Evolutionary conservation across 2,888 invertebrate species (phyloP).

Genomic region (Leptopterna dolabrata): DNA sequence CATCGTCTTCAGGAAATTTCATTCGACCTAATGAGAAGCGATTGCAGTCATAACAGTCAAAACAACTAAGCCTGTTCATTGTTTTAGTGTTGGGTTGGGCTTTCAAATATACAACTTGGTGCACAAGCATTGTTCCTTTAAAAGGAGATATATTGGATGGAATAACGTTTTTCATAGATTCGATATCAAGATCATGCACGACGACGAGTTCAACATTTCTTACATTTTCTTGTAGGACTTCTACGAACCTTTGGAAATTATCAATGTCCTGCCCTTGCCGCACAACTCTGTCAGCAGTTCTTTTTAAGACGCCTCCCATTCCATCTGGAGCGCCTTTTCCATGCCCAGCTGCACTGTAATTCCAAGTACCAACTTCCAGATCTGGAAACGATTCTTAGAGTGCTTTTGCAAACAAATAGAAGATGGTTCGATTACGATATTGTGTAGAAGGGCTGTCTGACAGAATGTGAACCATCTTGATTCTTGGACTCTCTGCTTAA

Average conservation of each 20-base stretch:
- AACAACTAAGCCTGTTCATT: neutral
- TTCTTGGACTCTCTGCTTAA: too few relatives aligned
- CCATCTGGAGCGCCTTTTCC: slow-evolving; percentile 30
- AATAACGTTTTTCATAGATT: neutral
- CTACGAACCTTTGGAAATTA: neutral
- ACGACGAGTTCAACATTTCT: neutral
- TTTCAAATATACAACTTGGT: neutral
- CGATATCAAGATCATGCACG: neutral
- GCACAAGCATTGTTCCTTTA: neutral
- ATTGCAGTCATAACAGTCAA: neutral
- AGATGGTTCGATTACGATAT: slow-evolving; percentile 17
- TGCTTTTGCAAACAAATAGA: neutral
- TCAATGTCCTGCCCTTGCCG: neutral
- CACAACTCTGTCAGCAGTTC: neutral
- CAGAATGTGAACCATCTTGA: neutral
- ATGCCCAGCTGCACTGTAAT: neutral
- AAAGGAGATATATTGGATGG: neutral
- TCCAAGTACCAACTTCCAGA: neutral
- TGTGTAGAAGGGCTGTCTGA: neutral
- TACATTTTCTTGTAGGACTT: neutral
- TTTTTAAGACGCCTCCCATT: neutral
- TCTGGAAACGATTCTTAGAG: neutral
- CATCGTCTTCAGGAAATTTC: slow-evolving; percentile 45
- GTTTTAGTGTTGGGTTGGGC: neutral
- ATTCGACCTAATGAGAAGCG: neutral